phyloP scores from a whole-genome alignment of 2,113 vertebrate genomes.

The Corythornis cristatus region DNA sequence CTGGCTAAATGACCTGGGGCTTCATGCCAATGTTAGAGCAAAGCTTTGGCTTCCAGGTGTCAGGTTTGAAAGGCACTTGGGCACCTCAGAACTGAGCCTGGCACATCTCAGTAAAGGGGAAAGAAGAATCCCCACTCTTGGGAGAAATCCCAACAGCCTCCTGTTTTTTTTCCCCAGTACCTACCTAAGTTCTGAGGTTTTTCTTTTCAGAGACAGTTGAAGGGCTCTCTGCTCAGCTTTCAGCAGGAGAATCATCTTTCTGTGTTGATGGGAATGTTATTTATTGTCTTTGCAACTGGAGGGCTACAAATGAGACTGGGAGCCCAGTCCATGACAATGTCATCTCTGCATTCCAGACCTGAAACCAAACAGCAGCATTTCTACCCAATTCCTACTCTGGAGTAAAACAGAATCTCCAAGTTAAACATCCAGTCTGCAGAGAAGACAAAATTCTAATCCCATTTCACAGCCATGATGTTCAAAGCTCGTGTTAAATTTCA shows the following conservation, averaged over 20 bases:
- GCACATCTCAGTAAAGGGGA: background rate
- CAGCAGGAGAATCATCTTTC: background rate
- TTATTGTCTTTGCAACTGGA: background rate
- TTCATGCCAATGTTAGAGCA: background rate
- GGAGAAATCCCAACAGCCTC: background rate
- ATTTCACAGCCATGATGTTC: background rate
- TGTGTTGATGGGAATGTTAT: background rate
- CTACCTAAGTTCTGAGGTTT: background rate
- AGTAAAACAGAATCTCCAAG: background rate
- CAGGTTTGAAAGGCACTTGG: background rate
- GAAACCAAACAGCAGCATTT: background rate
- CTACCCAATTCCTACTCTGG: background rate
- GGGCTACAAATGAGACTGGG: background rate
- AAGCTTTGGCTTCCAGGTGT: background rate
- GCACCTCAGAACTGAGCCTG: background rate
- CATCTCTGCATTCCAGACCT: background rate
- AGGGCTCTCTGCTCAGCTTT: background rate
- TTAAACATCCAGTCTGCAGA: background rate
- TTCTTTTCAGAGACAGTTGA: background rate
- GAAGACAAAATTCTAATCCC: background rate
- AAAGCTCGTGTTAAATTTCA: background rate
- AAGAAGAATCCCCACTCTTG: background rate
- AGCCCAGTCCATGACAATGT: fast-evolving
- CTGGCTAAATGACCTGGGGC: background rate
- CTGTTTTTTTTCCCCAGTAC: fast-evolving